Percentiles rank a stretch among this genome's conserved stretches.
Evolutionary conservation across 2,113 vertebrate genomes (phyloP).

Genomic region (Delphinus delphis): DNA sequence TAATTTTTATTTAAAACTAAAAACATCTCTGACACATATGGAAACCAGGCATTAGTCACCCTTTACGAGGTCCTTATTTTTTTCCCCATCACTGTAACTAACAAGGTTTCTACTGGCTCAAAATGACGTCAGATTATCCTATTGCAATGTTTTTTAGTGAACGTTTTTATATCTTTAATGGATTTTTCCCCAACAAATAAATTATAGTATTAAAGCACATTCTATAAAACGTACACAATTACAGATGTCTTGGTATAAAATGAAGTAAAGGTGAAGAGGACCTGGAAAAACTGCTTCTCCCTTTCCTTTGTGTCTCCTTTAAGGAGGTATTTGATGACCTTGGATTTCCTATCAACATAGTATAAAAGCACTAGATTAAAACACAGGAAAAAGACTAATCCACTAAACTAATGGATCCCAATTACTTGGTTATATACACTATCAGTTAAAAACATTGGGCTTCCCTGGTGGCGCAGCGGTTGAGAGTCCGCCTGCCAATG

Average conservation of each 20-base stretch:
- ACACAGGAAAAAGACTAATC: background rate
- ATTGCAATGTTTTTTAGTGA: background rate
- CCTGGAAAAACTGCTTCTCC: accelerated
- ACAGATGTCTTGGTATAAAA: background rate
- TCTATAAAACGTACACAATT: background rate
- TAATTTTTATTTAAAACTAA: background rate
- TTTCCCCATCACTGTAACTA: background rate
- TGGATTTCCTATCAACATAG: background rate
- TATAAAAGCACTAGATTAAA: background rate
- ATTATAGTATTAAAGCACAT: background rate
- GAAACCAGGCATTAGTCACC: background rate
- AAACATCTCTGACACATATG: background rate
- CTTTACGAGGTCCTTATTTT: background rate
- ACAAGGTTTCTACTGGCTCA: background rate
- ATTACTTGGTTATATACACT: background rate
- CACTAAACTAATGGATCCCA: background rate
- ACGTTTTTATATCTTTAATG: background rate
- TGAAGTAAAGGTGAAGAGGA: background rate
- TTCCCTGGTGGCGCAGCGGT: no score
- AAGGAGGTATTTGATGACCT: background rate
- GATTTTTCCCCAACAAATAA: background rate
- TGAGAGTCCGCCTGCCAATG: no score
- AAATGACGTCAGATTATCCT: background rate
- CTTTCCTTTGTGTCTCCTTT: background rate
- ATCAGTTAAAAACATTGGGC: background rate